Conservation (phyloP, 2,888 invertebrate species). For the Ellobium chinense region DNA sequence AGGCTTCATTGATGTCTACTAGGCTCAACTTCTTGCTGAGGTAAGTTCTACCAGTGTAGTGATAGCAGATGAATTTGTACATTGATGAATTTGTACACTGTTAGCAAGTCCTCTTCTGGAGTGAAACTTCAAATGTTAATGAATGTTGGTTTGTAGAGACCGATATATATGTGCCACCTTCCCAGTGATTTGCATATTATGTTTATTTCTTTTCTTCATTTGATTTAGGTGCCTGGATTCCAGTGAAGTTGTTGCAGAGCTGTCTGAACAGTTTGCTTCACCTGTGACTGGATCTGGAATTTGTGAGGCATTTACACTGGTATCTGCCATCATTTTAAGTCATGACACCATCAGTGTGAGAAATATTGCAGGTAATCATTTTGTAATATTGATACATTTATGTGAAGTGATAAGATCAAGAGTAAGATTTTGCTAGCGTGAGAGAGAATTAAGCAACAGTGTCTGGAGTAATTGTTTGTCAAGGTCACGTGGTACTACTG, state of each 20-base stretch:
- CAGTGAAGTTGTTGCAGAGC: not conserved
- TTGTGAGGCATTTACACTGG: constrained; percentile 26
- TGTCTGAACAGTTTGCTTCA: constrained; percentile 5
- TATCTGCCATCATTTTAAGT: not conserved
- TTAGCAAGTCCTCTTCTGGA: not conserved
- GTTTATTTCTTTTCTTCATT: too few species aligned
- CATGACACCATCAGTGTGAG: not conserved
- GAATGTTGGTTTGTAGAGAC: too few species aligned
- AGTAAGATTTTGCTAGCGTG: too few species aligned
- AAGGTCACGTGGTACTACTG: too few species aligned
- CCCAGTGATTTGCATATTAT: too few species aligned
- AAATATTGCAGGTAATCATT: not conserved
- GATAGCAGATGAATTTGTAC: not conserved
- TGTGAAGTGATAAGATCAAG: too few species aligned
- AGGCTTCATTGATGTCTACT: not conserved
- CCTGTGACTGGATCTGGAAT: constrained; percentile 2
- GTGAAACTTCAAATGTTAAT: not conserved
- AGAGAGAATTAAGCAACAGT: too few species aligned
- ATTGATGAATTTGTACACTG: too few species aligned
- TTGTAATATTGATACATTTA: not conserved
- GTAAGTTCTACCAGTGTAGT: constrained; percentile 3
- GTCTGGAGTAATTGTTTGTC: too few species aligned
- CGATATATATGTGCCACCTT: too few species aligned
- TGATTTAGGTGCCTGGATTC: not conserved
- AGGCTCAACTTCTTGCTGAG: not conserved